phyloP scores from a whole-genome alignment of 2,888 invertebrate genomes.

The Endotricha flammealis region DNA sequence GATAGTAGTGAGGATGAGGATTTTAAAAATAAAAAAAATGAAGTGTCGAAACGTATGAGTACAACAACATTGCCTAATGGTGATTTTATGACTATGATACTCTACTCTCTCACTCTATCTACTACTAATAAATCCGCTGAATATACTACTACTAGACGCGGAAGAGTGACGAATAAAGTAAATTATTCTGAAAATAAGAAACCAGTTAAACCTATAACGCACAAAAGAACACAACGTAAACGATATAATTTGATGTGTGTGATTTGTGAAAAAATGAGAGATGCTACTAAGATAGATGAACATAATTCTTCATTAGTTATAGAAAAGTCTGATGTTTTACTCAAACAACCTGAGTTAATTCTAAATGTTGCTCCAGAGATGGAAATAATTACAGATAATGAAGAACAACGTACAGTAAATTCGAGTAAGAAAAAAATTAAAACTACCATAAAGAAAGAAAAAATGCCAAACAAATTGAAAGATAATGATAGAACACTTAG shows the following conservation, averaged over 20 bases:
- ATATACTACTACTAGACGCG: slow-evolving; percentile 15
- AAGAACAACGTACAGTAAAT: slow-evolving; percentile 11
- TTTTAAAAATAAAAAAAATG: slow-evolving; percentile 39
- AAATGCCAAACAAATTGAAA: slow-evolving; percentile 14
- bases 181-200: slow-evolving; percentile 29
- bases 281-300: slow-evolving; percentile 27
- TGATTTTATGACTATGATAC: slow-evolving; percentile 27
- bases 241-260: slow-evolving; percentile 29
- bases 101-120: slow-evolving; percentile 15
- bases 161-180: slow-evolving; percentile 18
- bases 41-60: slow-evolving; percentile 30
- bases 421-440: background rate
- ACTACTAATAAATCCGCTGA: background rate
- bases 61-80: slow-evolving; percentile 27
- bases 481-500: slow-evolving; percentile 41
- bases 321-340: slow-evolving; percentile 19
- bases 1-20: slow-evolving; percentile 62
- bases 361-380: slow-evolving; percentile 30
- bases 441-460: slow-evolving; percentile 13
- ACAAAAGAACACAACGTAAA: slow-evolving; percentile 21
- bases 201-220: slow-evolving; percentile 9
- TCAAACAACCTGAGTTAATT: slow-evolving; percentile 27
- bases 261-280: slow-evolving; percentile 53
- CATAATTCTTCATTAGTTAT: slow-evolving; percentile 44
- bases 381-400: slow-evolving; percentile 35